Percentiles rank a stretch among this genome's conserved stretches.
These are phyloP conservation scores for Pachliopta kotzebuea DNA, from an alignment of 2,888 invertebrate species.

Conservation along the genomic window DNA sequence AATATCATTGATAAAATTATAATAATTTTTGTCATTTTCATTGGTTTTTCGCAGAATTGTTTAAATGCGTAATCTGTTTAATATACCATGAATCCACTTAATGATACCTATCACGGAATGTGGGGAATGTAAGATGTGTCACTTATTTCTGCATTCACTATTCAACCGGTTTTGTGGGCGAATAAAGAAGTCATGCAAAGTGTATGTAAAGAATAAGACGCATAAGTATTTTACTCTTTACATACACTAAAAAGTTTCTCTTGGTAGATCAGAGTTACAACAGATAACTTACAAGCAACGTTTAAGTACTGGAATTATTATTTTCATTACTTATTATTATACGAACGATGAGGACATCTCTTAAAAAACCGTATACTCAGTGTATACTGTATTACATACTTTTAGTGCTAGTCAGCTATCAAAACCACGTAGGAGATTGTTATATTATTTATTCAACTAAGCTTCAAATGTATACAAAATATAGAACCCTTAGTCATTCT, in stretches of 20 bases:
- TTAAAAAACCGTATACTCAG: no score
- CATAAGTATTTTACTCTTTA: background rate
- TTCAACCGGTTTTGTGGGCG: slow-evolving; percentile 3
- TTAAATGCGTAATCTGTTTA: slow-evolving; percentile 2
- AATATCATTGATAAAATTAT: no score
- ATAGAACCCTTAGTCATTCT: background rate
- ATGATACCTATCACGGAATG: slow-evolving; percentile 13
- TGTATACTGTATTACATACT: no score
- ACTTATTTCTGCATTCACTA: slow-evolving; percentile 8
- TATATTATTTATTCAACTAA: background rate
- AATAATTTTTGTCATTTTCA: background rate
- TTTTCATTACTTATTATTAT: no score
- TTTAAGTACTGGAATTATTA: no score
- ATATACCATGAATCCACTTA: slow-evolving; percentile 1
- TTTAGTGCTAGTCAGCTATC: no score
- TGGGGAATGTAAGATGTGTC: slow-evolving; percentile 13
- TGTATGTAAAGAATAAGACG: no score
- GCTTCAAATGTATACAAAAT: background rate
- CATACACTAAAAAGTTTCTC: background rate
- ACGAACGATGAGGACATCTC: no score
- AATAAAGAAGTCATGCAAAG: background rate
- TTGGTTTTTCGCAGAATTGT: background rate
- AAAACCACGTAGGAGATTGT: no score
- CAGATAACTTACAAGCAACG: no score
- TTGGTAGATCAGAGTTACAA: background rate